Base-by-base conservation (phyloP, 2,888 invertebrate species). In the Steromphala cineraria region DNA sequence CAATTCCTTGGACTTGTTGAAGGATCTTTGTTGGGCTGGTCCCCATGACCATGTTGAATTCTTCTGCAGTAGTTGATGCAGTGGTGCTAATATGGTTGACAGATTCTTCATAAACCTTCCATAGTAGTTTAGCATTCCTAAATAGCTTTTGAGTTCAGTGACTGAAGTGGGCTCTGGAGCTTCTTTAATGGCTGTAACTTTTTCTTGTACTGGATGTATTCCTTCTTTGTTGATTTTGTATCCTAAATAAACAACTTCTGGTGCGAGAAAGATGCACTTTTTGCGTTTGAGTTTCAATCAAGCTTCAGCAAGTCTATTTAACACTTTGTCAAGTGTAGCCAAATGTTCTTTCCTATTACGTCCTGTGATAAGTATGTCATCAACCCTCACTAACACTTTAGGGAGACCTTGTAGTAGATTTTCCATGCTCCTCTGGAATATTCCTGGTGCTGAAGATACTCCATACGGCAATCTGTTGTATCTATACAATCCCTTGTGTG, bases 111-210 rank as follows among this genome's bases (percentile, higher is more conserved):
- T 24, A 53, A 82, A 82, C 40, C 55, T 75, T 17, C 52, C 28
- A 62, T 80, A 80, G 71, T 77, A 67, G 52, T 79, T 79, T 15
- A 81, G n/a, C 31, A 75, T 17, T 36, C 36, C 36, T 36, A 36
- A 36, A 7, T 36, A 2, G 36, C 36, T 36, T 36, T 84, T 80
- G n/a, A 90, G 78, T 62, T 90, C 82, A 31, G 81, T 81, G 7
- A 87, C 67, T 76, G 87, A 87, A 21, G 78, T 84, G 13, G 90
- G 89, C 0, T 74, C 75, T 40, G 90, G 89, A 77, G 88, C 87
- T 15, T 87, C 79, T 15, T 75, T 67, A 28, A 91, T 86, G 0
- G 89, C 89, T 19, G 84, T 79, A 0, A 86, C 80, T 67, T 89
- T 89, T 17, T 83, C 77, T 15, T 84, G 81, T 4, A 82, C 74